Evolutionary conservation across 2,888 invertebrate genomes (phyloP), one percentile per base, ranked within the genome.

Genomic region (Leistus spinibarbis): DNA sequence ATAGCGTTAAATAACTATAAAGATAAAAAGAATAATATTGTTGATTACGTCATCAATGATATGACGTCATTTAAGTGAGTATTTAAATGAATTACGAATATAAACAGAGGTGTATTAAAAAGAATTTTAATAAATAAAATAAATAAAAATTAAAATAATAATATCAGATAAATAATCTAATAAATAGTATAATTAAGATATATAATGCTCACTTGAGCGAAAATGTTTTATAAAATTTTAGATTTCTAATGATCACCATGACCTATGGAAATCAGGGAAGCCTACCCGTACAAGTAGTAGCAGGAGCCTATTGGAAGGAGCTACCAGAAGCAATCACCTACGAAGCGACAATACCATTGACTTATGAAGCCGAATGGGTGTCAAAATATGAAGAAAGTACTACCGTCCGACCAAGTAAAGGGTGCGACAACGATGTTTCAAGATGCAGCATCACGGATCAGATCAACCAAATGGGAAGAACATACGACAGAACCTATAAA

Each of bases 341-440:
- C 57, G 76, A 76, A 40, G 69, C 76, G 20, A 63, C 69, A 3
- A 64, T 76, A 0, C 74, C 74, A 62, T 23, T 76, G 3, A 75
- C 71, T 1, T 76, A 76, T 40, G 4, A 40, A 40, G 40, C 40
- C 40, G 7, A 40, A 40, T 4, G 24, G 24, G 7, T 24, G 7
- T 4, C 24, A 3, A 24, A 7, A 7, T 3, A 24, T 3, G 24
- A 7, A 24, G 40, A n/a, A 53, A 16, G 40, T 19, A 40, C 7
- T 24, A 54, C 9, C 20, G 3, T 54, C 22, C 54, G 27, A 23
- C 22, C 16, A 57, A 1, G n/a, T 23, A 13, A 7, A 23, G 4
- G n/a, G 7, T 24, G 24, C 7, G 7, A 3, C 24, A 40, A 40
- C 10, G 40, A 40, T 1, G 7, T 10, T 10, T n/a, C 1, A 24